Evolutionary conservation across 2,113 vertebrate genomes (phyloP).

Genomic region (Spea bombifrons): DNA sequence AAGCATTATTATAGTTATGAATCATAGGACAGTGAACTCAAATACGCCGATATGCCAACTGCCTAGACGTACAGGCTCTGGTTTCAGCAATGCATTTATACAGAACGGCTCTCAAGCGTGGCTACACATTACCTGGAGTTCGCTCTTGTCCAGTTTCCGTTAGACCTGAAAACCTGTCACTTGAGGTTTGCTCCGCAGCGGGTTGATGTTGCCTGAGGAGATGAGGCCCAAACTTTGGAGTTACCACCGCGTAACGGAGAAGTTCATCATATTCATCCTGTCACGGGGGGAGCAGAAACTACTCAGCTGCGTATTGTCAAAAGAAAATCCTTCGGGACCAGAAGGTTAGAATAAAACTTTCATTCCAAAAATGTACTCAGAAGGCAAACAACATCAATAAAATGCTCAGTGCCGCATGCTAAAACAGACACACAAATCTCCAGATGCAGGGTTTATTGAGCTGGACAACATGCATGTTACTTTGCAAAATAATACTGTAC

Average conservation of each 20-base stretch:
- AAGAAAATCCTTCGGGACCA: not conserved
- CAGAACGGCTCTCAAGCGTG: not conserved
- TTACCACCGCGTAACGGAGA: slow-evolving; percentile 75
- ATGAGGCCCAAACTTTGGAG: slow-evolving; percentile 69
- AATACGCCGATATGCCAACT: no score
- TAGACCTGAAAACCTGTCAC: slow-evolving; percentile 49
- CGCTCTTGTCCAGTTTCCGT: slow-evolving; percentile 52
- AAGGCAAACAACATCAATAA: no score
- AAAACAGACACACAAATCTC: no score
- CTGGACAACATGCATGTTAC: no score
- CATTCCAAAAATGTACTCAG: no score
- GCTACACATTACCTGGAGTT: slow-evolving; percentile 59
- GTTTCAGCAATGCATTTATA: not conserved
- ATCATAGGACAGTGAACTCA: no score
- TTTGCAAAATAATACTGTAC: no score
- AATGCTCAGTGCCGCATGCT: no score
- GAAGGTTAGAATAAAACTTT: no score
- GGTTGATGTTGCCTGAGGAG: slow-evolving; percentile 53
- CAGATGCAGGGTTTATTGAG: no score
- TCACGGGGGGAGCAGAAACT: slow-evolving; percentile 46
- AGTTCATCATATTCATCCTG: slow-evolving; percentile 92
- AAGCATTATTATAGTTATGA: no score
- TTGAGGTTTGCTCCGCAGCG: slow-evolving; percentile 54
- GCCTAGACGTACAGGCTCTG: not conserved
- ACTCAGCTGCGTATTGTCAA: slow-evolving; percentile 12